phyloP scores from a whole-genome alignment of 1,140 invertebrate species.

The Rhopalosiphum padi region DNA sequence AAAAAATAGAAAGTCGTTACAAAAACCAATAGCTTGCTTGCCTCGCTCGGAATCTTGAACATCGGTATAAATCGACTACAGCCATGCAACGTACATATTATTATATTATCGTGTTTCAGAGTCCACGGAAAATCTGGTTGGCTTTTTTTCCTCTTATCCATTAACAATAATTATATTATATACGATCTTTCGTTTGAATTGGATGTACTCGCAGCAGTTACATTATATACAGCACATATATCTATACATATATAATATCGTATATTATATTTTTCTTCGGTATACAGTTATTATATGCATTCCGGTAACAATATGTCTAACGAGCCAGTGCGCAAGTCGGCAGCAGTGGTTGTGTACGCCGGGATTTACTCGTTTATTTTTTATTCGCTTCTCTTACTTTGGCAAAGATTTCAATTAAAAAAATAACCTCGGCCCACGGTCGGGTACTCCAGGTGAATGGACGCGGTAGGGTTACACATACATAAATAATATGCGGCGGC shows the following conservation, averaged over 20 bases:
- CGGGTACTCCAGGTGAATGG: slow-evolving; percentile 12
- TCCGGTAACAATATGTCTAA: not conserved
- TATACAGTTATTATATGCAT: not conserved
- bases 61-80: not conserved
- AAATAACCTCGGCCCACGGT: not conserved
- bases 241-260: not conserved
- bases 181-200: not conserved
- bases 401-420: slow-evolving; percentile 31
- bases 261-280: not conserved
- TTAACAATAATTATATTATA: not conserved
- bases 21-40: not conserved
- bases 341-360: not conserved
- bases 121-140: not conserved
- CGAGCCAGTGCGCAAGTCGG: not conserved
- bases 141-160: not conserved
- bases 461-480: not conserved
- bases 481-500: not conserved
- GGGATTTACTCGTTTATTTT: not conserved
- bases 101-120: not conserved
- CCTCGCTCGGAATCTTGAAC: not conserved
- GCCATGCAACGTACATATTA: not conserved
- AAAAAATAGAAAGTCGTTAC: not conserved
- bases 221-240: not conserved
- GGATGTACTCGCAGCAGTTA: not conserved
- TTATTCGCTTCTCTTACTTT: not conserved